Evolutionary conservation across 2,113 vertebrate genomes (phyloP), one percentile per base, ranked within the genome.

Genomic region (Hystrix brachyura): DNA sequence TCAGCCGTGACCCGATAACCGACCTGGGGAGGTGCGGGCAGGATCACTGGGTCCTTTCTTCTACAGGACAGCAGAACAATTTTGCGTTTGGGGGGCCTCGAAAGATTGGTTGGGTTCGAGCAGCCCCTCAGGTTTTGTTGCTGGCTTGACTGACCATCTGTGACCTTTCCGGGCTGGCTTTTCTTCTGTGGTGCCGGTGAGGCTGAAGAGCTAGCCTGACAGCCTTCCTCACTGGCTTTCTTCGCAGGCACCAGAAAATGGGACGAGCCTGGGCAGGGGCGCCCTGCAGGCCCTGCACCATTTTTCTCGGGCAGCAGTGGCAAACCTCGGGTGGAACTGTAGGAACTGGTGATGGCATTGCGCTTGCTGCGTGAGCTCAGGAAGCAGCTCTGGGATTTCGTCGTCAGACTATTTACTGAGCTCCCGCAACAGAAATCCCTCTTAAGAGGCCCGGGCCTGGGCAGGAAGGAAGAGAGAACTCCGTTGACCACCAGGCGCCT

Each of bases 1-100:
- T 99, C 99, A 0, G 98, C 98, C 0, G 99, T 99, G 98, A 99
- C 93, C 0, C 80, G 98, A 92, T 99, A 99, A 53, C 99, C 99
- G 19, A 99, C 97, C 96, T 99, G 98, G 34, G 98, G 99, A 0
- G 98, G 98, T 0, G 98, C 99, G 3, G 99, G 99, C 99, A 99
- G 96, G 62, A 97, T 98, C 93, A 99, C 98, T 9, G 98, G 98
- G 67, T 99, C 99, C 0, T 98, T 98, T 18, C 93, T 97, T 32
- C 97, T 98, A 17, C 93, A 32, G 4, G 94, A 98, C 0, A 99
- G 97, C 92, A 99, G 98, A 94, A 99, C 97, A 25, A 98, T 99
- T 98, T 99, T 99, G 23, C 99, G 98, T 95, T 98, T 99, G 64
- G 97, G 98, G 19, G 99, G 99, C 76, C 99, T 98, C 0, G 98